Evolutionary conservation across 2,797 vertebrate species (phyloP).

Genomic region (Pseudochirops cupreus): DNA sequence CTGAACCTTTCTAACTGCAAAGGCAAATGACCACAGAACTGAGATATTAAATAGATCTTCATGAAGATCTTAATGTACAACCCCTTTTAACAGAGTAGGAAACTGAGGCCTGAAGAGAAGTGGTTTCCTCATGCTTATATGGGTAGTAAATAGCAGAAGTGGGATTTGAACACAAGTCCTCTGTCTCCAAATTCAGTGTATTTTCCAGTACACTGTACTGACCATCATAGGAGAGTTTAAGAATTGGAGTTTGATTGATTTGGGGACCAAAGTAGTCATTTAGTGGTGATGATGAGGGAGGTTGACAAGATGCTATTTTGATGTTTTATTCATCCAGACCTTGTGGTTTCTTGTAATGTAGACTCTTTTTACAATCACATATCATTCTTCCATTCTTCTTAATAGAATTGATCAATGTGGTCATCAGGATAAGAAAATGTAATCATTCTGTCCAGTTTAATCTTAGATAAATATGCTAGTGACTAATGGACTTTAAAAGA

Average conservation of each 20-base stretch:
- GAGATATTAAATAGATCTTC: background rate
- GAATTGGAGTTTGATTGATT: background rate
- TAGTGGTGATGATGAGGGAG: background rate
- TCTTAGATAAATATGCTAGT: constrained; percentile 28
- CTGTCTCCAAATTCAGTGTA: background rate
- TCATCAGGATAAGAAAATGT: constrained; percentile 41
- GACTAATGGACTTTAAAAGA: constrained; percentile 5
- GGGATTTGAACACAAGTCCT: background rate
- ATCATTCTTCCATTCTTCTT: background rate
- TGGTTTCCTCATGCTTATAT: background rate
- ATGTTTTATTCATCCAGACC: background rate
- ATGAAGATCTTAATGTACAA: background rate
- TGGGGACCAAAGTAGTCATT: background rate
- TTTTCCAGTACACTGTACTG: background rate
- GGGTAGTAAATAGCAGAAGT: background rate
- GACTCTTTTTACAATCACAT: background rate
- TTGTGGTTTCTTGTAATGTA: background rate
- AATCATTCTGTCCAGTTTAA: background rate
- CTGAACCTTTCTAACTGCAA: background rate
- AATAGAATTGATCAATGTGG: background rate
- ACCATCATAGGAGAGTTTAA: background rate
- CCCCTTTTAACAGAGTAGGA: background rate
- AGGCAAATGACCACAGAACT: background rate
- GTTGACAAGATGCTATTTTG: background rate
- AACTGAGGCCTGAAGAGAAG: background rate